These are phyloP conservation scores for Callipepla squamata DNA, from an alignment of 2,113 vertebrate genomes.

Conservation along the genomic window DNA sequence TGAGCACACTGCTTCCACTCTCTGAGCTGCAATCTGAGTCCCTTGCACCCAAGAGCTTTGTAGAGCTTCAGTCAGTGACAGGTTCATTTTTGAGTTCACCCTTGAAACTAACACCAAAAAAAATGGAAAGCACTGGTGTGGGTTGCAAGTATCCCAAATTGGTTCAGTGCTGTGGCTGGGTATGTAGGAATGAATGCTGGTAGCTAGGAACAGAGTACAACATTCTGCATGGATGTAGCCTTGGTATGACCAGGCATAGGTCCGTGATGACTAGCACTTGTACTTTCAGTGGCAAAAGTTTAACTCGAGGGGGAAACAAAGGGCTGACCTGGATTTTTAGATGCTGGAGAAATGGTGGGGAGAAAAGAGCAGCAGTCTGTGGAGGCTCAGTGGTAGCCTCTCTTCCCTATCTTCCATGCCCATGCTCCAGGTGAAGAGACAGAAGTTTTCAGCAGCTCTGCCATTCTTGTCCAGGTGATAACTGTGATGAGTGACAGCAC, in stretches of 20 bases:
- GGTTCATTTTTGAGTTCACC: background rate
- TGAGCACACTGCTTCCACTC: background rate
- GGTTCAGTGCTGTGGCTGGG: background rate
- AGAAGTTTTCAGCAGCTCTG: background rate
- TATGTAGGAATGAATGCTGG: background rate
- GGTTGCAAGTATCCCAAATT: background rate
- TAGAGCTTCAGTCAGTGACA: accelerated
- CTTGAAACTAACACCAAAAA: background rate
- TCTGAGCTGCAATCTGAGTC: background rate
- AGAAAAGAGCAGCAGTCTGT: background rate
- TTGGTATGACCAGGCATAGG: background rate
- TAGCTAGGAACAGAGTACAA: background rate
- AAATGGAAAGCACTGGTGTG: background rate
- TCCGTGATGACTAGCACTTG: background rate
- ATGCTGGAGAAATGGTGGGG: background rate
- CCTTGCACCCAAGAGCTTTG: background rate
- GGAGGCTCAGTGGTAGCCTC: background rate
- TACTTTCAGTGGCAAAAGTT: background rate
- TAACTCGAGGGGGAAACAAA: background rate
- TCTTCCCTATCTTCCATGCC: background rate
- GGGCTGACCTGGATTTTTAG: background rate
- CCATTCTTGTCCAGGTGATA: background rate
- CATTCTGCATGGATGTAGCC: background rate
- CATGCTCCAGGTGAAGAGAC: background rate
- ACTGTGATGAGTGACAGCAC: background rate